A percentile compares a stretch with the other conserved stretches of the same genome.
Evolutionary conservation across 1,140 invertebrate species (phyloP).

Genomic region (Steinernema khuongi): DNA sequence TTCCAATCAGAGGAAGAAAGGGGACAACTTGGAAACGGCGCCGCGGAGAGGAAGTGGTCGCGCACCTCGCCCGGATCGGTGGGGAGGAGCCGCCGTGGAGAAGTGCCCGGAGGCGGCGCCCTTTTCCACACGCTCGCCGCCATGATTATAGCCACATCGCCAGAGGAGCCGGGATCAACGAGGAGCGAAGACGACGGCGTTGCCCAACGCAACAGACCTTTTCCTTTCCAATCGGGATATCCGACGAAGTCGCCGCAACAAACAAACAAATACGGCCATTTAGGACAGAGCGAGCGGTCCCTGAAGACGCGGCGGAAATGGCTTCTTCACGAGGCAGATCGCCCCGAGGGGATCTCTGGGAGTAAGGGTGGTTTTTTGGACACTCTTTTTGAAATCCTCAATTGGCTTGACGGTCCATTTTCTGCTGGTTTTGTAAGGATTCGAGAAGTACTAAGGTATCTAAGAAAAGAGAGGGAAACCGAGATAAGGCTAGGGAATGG

Average conservation of each 20-base stretch:
- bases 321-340: neutral
- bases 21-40: neutral
- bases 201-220: neutral
- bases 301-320: neutral
- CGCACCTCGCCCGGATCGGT: constrained; percentile 11
- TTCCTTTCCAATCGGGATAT: too few relatives aligned
- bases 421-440: too few relatives aligned
- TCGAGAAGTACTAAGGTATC: too few relatives aligned
- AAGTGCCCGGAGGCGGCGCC: constrained; percentile 7
- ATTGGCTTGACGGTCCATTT: too few relatives aligned
- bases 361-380: too few relatives aligned
- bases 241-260: neutral
- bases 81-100: neutral
- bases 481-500: too few relatives aligned
- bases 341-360: neutral
- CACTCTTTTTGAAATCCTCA: too few relatives aligned
- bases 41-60: neutral
- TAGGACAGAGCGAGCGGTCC: neutral
- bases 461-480: too few relatives aligned
- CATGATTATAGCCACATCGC: neutral
- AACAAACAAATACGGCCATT: neutral
- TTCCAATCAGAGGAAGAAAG: neutral
- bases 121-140: neutral
- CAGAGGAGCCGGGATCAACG: neutral
- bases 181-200: neutral